phyloP scores from a whole-genome alignment of 2,797 vertebrate species.

The Neosilurus mollespiculum region DNA sequence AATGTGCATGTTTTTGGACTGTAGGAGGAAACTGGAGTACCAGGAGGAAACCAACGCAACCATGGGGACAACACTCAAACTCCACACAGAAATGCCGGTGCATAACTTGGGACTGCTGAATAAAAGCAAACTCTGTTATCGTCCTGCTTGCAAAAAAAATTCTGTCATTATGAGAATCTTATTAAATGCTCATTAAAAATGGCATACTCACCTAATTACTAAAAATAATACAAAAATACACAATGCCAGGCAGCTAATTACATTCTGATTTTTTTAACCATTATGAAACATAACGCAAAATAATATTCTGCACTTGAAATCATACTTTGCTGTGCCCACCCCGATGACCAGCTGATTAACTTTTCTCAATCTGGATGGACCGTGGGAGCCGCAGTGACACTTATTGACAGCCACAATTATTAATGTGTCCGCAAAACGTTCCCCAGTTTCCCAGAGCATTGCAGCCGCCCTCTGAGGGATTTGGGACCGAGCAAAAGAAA shows the following conservation, averaged over 20 bases:
- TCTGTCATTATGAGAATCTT: neutral
- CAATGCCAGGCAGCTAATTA: neutral
- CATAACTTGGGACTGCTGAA: neutral
- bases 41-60: too few species aligned
- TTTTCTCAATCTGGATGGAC: conserved; percentile 61
- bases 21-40: too few species aligned
- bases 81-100: too few species aligned
- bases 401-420: conserved; percentile 80
- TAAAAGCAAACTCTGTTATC: neutral
- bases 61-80: too few species aligned
- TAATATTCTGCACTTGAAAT: neutral
- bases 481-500: conserved; percentile 48
- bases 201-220: too few species aligned
- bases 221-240: neutral
- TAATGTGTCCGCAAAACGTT: conserved; percentile 72
- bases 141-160: too few species aligned
- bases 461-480: conserved; percentile 64
- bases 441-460: conserved; percentile 74
- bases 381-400: conserved; percentile 73
- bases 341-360: conserved; percentile 71
- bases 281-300: neutral
- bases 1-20: too few species aligned
- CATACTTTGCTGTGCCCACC: neutral
- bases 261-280: too few species aligned
- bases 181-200: neutral